Evolutionary conservation across 2,113 vertebrate genomes (phyloP).

Genomic region (Phaethon lepturus): DNA sequence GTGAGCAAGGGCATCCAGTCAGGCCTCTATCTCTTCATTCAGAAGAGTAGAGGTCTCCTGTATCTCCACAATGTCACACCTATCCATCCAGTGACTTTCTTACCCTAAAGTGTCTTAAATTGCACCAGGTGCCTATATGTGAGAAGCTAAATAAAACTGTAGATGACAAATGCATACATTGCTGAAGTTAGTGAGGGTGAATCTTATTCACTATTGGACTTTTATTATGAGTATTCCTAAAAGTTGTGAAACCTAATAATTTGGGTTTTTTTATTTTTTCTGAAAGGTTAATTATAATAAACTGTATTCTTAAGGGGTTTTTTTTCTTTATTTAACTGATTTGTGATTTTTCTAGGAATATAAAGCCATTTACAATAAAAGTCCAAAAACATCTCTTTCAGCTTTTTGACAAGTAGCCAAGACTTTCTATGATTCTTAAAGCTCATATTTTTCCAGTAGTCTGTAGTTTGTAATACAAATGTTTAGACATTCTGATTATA

Average conservation of each 20-base stretch:
- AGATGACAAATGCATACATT: neutral
- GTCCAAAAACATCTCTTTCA: neutral
- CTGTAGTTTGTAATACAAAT: neutral
- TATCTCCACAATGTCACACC: neutral
- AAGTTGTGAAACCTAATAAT: neutral
- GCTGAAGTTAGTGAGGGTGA: neutral
- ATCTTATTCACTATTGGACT: neutral
- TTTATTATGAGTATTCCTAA: neutral
- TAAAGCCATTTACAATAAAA: neutral
- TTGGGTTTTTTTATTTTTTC: neutral
- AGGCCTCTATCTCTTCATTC: neutral
- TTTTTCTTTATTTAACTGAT: neutral
- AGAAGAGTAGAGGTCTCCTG: neutral
- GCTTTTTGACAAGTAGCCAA: neutral
- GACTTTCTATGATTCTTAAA: neutral
- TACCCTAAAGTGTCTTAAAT: neutral
- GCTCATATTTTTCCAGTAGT: neutral
- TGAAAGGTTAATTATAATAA: neutral
- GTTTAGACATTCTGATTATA: neutral
- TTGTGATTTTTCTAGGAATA: neutral
- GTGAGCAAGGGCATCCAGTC: neutral
- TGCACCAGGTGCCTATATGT: neutral
- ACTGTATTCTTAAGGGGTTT: too few species aligned
- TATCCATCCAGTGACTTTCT: neutral
- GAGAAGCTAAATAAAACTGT: neutral